Base-by-base conservation (phyloP, 2,113 vertebrate species). In the Daphoenositta chrysoptera region DNA sequence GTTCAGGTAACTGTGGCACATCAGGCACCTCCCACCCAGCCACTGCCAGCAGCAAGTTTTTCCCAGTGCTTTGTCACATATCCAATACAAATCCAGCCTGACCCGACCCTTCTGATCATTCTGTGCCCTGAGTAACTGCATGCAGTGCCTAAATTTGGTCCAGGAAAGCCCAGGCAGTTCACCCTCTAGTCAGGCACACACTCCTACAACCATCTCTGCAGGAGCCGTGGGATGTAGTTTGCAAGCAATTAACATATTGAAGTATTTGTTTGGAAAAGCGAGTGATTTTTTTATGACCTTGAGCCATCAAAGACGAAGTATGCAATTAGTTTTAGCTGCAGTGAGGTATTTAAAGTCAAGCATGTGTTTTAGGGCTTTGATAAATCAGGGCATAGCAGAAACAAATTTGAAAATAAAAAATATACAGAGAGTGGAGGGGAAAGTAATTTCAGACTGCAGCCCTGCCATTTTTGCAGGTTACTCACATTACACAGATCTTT, bases 281-380 rank as follows among this genome's bases (percentile, higher is more conserved):
- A 77, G 85, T 30, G 63, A 95, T 95, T 95, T 94, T 92, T 97
- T 86, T 93, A 86, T 89, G 93, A 94, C 95, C 92, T 93, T 95
- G 92, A 96, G 80, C 85, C 93, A 93, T 96, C 93, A 94, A 96
- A 95, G 89, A 72, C 84, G 61, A 83, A 96, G 87, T 42, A 44
- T 5, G 79, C 86, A 91, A 95, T 95, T 96, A 88, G 39, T 70
- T 96, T 47, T 92, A 95, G 93, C 87, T 94, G 87, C 88, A 93
- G 68, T 0, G 14, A 93, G 61, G 83, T 91, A 83, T 93, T 96
- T 87, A 73, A 95, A 97, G 83, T 89, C 76, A 51, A 94, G 91
- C 93, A 94, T 92, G 83, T 96, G 93, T 88, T 97, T 77, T 45
- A 94, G 75, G 31, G 85, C 71, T 94, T 96, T 96, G 94, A 95